A percentile compares a stretch with the other conserved stretches of the same genome.
Conservation (phyloP, 2,888 invertebrate genomes). For the Anagyrus pseudococci region DNA sequence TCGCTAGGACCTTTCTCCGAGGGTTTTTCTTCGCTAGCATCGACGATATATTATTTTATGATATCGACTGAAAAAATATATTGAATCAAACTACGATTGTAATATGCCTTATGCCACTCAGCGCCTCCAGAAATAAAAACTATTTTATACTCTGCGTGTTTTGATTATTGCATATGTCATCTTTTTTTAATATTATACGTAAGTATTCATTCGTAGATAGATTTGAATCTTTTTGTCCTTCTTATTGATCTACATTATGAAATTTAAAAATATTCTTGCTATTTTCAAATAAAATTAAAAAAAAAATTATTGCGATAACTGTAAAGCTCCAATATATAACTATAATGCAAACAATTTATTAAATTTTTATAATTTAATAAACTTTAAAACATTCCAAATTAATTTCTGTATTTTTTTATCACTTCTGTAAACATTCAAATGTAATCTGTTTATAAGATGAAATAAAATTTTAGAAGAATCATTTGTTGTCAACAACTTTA, state of each 20-base stretch:
- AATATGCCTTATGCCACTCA: slow-evolving; percentile 53
- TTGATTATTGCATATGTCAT: slow-evolving; percentile 58
- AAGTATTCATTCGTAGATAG: too few relatives aligned
- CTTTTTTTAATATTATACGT: slow-evolving; percentile 55
- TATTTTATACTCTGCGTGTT: slow-evolving; percentile 51
- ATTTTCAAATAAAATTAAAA: too few relatives aligned
- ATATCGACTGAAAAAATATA: not conserved
- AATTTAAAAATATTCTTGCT: too few relatives aligned
- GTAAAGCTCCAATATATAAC: slow-evolving; percentile 42
- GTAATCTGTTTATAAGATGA: slow-evolving; percentile 59
- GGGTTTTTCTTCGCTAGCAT: too few relatives aligned
- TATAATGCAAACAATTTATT: not conserved
- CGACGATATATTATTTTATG: not conserved
- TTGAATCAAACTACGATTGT: slow-evolving; percentile 23
- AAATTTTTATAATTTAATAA: not conserved
- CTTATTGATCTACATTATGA: too few relatives aligned
- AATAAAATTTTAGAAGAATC: slow-evolving; percentile 60
- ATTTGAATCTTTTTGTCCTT: too few relatives aligned
- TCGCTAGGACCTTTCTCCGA: too few relatives aligned
- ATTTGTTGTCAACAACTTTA: not conserved
- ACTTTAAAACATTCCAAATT: slow-evolving; percentile 15
- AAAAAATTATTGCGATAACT: too few relatives aligned
- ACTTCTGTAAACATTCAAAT: slow-evolving; percentile 58
- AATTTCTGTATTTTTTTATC: slow-evolving; percentile 47
- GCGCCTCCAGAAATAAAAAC: slow-evolving; percentile 58